Conservation (phyloP, 2,888 invertebrate genomes). For the Acrobasis consociella region DNA sequence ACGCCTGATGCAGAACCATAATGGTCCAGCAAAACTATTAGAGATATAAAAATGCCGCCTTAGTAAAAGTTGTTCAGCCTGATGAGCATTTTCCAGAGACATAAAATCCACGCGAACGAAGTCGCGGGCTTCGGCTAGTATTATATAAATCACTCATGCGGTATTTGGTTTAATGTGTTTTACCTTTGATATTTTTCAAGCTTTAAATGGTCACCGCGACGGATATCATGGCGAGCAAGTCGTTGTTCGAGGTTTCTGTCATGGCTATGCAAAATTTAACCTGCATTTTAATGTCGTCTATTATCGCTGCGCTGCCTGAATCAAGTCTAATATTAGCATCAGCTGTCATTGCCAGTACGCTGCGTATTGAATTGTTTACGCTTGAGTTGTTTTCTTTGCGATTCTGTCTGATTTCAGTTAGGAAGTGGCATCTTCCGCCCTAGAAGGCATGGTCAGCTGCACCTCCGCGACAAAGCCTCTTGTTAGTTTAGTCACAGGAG, state of each 20-base stretch:
- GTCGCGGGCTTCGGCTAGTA: too few relatives aligned
- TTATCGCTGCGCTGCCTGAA: neutral
- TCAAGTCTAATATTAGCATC: conserved; percentile 16
- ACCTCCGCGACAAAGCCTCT: conserved; percentile 30
- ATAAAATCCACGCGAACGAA: too few relatives aligned
- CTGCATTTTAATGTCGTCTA: conserved; percentile 5
- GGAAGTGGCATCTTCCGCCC: conserved; percentile 44
- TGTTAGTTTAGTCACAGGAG: conserved; percentile 46
- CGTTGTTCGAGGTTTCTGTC: neutral
- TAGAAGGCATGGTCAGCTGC: conserved; percentile 36
- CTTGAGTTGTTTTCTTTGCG: conserved; percentile 18
- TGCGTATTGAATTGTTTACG: conserved; percentile 11
- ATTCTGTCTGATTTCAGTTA: conserved; percentile 20
- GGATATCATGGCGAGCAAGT: conserved; percentile 4
- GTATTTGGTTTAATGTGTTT: conserved; percentile 1
- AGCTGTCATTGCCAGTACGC: conserved; percentile 18
- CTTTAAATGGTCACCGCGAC: neutral
- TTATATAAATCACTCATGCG: neutral
- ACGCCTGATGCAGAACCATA: too few relatives aligned
- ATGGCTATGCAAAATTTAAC: conserved; percentile 4
- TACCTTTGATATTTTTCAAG: conserved; percentile 13
- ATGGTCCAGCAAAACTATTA: too few relatives aligned
- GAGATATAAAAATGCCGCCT: too few relatives aligned
- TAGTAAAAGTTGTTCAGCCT: too few relatives aligned
- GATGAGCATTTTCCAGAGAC: too few relatives aligned